These are phyloP conservation scores for Patella depressa DNA, from an alignment of 2,888 invertebrate genomes.

Conservation along the genomic window DNA sequence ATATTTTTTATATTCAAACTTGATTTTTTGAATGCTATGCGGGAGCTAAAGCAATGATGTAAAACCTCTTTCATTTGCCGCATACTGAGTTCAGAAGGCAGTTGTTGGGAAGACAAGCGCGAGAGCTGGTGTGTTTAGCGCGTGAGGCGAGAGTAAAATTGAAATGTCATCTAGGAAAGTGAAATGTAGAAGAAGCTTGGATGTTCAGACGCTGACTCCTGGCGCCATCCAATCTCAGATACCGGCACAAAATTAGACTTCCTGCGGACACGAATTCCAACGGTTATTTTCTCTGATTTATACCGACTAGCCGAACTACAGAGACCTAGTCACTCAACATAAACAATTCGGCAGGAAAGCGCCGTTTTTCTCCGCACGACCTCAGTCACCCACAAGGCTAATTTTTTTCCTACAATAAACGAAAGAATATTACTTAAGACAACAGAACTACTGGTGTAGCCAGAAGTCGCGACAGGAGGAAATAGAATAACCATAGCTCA, in stretches of 20 bases:
- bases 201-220: conserved; percentile 10
- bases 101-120: neutral
- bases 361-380: conserved; percentile 1
- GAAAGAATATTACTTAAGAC: conserved; percentile 4
- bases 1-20: neutral
- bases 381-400: neutral
- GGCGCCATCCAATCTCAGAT: neutral
- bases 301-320: neutral
- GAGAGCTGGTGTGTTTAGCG: neutral
- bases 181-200: conserved; percentile 8
- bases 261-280: conserved; percentile 10
- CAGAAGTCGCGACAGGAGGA: neutral
- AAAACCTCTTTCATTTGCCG: neutral
- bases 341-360: conserved; percentile 8
- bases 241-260: conserved; percentile 9
- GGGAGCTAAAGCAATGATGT: neutral
- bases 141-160: neutral
- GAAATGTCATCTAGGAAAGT: conserved; percentile 6
- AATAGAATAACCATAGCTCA: neutral
- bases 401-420: neutral
- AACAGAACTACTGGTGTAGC: neutral
- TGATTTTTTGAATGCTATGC: neutral
- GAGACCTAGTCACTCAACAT: neutral
- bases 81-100: neutral
- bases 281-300: conserved; percentile 10